phyloP scores from a whole-genome alignment of 2,888 invertebrate species.

The Leptinotarsa juncta region DNA sequence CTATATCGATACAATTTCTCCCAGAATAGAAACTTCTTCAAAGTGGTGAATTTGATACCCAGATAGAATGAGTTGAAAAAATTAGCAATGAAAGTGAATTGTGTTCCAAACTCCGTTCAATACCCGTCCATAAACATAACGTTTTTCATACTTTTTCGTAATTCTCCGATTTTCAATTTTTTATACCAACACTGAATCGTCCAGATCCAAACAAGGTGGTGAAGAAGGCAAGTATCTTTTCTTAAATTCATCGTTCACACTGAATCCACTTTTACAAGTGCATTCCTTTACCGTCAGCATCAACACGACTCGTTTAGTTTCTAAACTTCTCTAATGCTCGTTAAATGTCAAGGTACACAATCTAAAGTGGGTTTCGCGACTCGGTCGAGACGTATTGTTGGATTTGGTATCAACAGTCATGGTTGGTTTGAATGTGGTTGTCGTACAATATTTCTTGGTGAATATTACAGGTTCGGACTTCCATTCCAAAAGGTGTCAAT shows the following conservation, averaged over 20 bases:
- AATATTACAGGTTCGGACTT: too few species aligned
- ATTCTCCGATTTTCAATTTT: too few species aligned
- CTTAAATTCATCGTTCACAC: background rate
- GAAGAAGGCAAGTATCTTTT: slow-evolving; percentile 1
- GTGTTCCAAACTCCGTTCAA: too few species aligned
- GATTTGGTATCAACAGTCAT: background rate
- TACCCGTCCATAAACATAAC: too few species aligned
- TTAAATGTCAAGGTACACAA: slow-evolving; percentile 59
- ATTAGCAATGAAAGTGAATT: too few species aligned
- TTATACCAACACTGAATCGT: background rate
- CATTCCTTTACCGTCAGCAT: slow-evolving; percentile 52
- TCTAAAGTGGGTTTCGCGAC: slow-evolving; percentile 53
- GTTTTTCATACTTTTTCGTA: too few species aligned
- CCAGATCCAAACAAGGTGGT: background rate
- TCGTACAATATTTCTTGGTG: too few species aligned
- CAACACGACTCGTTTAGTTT: slow-evolving; percentile 49
- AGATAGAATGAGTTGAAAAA: too few species aligned
- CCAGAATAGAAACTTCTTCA: too few species aligned
- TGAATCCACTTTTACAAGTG: slow-evolving; percentile 31
- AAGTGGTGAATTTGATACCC: too few species aligned
- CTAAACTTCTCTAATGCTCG: slow-evolving; percentile 50
- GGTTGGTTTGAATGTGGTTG: background rate
- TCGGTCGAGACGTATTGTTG: slow-evolving; percentile 41
- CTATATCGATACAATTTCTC: too few species aligned
- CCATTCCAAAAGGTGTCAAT: too few species aligned